These are phyloP conservation scores for Octonoba sinensis DNA, from an alignment of 2,888 invertebrate species.

Conservation along the genomic window DNA sequence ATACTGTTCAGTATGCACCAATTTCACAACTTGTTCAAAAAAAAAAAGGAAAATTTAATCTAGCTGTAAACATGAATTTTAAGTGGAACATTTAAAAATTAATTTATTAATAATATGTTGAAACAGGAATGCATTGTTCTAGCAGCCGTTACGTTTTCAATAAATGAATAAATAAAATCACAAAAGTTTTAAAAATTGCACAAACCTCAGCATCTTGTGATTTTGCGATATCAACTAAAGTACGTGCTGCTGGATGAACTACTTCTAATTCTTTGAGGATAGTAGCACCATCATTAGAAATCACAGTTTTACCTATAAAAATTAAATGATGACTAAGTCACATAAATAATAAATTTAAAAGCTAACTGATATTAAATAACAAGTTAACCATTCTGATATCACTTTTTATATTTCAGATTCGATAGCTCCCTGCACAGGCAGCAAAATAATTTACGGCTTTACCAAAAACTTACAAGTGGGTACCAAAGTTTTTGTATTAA, in stretches of 20 bases:
- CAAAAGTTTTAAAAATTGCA: neutral
- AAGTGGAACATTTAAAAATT: no score
- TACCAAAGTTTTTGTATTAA: no score
- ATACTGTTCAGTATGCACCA: no score
- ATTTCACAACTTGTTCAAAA: no score
- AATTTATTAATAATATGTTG: no score
- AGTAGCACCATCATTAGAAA: constrained; percentile 99
- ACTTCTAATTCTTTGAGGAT: constrained; percentile 98
- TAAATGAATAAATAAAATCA: neutral
- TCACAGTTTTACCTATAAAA: constrained; percentile 82
- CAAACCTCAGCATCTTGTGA: constrained; percentile 97
- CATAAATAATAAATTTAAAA: neutral
- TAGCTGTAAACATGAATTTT: no score
- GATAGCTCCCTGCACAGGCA: neutral
- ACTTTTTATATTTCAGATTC: neutral
- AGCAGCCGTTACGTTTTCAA: neutral
- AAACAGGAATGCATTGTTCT: no score
- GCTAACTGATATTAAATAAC: neutral
- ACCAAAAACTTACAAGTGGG: no score
- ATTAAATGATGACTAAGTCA: neutral
- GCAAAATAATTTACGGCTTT: no score
- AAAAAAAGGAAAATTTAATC: no score
- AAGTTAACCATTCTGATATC: no score
- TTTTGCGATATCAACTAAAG: constrained; percentile 97
- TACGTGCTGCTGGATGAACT: constrained; percentile 97